phyloP scores from a whole-genome alignment of 2,888 invertebrate genomes.

The Rotaria socialis region DNA sequence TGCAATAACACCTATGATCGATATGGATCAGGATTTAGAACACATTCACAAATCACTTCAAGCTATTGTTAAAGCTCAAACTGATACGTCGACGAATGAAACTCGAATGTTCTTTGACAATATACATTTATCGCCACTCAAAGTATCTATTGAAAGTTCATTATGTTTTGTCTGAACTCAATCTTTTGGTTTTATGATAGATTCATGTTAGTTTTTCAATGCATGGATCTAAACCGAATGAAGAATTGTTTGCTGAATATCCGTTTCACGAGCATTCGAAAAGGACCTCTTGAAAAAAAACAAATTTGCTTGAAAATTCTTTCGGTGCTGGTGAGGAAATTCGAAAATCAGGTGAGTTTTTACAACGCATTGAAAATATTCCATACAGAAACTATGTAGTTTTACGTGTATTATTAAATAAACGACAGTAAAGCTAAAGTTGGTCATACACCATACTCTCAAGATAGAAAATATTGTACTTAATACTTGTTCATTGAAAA shows the following conservation, averaged over 20 bases:
- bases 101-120: conserved; percentile 92
- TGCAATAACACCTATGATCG: background rate
- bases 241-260: conserved; percentile 53
- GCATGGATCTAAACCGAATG: conserved; percentile 65
- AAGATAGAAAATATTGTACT: too few relatives aligned
- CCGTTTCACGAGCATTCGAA: background rate
- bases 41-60: background rate
- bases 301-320: too few relatives aligned
- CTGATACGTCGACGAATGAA: conserved; percentile 63
- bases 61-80: conserved; percentile 50
- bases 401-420: too few relatives aligned
- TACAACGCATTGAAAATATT: too few relatives aligned
- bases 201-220: conserved; percentile 94
- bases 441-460: too few relatives aligned
- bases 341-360: too few relatives aligned
- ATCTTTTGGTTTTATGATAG: conserved; percentile 56
- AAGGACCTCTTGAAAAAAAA: too few relatives aligned
- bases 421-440: too few relatives aligned
- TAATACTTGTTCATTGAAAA: too few relatives aligned
- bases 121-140: conserved; percentile 90
- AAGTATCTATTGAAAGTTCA: conserved; percentile 61
- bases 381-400: too few relatives aligned
- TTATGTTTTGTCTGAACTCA: background rate
- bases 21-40: background rate
- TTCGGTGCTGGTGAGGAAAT: too few relatives aligned